These are phyloP conservation scores for Xestobium rufovillosum DNA, from an alignment of 2,888 invertebrate species.

Conservation along the genomic window DNA sequence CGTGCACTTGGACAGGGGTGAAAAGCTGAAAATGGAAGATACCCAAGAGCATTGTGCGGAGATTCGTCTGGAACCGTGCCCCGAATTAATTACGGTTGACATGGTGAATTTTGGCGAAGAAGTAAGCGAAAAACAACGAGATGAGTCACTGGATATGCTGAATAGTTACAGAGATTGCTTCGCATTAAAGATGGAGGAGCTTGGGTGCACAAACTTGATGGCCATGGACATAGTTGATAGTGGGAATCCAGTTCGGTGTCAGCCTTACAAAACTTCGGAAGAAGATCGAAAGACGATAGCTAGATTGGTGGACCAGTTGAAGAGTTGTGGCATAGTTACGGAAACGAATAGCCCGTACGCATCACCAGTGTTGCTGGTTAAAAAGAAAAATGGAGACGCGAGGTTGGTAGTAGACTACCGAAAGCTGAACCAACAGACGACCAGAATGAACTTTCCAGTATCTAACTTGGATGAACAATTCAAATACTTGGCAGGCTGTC, in stretches of 20 bases:
- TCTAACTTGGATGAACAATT: slow-evolving; percentile 8
- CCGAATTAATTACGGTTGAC: too few species aligned
- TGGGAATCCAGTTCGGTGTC: slow-evolving; percentile 13
- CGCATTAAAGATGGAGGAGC: slow-evolving; percentile 14
- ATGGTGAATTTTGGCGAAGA: too few species aligned
- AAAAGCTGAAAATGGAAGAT: too few species aligned
- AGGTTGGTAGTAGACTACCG: too few species aligned
- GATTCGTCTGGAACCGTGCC: too few species aligned
- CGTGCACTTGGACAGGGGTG: too few species aligned
- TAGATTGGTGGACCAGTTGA: slow-evolving; percentile 13
- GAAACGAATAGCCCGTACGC: slow-evolving; percentile 17
- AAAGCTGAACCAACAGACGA: too few species aligned
- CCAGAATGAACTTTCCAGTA: too few species aligned
- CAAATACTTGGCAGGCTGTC: slow-evolving; percentile 4
- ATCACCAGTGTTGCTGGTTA: too few species aligned
- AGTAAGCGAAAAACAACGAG: slow-evolving; percentile 3
- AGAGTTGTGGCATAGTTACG: slow-evolving; percentile 11
- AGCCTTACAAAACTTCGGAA: slow-evolving; percentile 15
- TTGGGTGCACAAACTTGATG: slow-evolving; percentile 14
- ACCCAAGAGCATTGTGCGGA: too few species aligned
- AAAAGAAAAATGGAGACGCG: too few species aligned
- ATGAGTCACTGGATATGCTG: slow-evolving; percentile 9
- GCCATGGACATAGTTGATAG: slow-evolving; percentile 17
- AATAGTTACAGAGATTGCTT: slow-evolving; percentile 15
- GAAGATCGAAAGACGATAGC: slow-evolving; percentile 13